These are phyloP conservation scores for Lasioglossum malachurum DNA, from an alignment of 2,888 invertebrate genomes.

Conservation along the genomic window DNA sequence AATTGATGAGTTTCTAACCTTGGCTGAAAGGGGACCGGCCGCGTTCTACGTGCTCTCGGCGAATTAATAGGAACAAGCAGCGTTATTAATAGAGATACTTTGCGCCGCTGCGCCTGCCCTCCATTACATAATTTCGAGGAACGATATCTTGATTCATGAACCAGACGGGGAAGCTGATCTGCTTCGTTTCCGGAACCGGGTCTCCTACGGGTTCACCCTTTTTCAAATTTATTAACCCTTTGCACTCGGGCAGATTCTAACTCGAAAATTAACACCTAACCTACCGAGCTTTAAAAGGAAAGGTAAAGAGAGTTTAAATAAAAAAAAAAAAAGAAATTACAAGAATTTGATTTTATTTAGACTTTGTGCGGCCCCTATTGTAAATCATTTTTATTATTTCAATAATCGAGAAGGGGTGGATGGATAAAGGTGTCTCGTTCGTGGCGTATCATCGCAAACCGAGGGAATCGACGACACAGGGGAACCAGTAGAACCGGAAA, in stretches of 20 bases:
- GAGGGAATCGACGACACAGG: constrained; percentile 42
- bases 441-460: constrained; percentile 31
- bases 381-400: too few species aligned
- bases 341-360: too few species aligned
- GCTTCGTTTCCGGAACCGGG: neutral
- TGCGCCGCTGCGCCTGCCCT: neutral
- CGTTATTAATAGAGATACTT: constrained; percentile 25
- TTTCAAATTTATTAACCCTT: too few species aligned
- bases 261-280: too few species aligned
- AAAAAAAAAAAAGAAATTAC: too few species aligned
- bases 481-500: constrained; percentile 64
- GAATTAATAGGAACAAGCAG: constrained; percentile 23
- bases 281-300: too few species aligned
- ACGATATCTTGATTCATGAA: constrained; percentile 9
- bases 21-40: constrained; percentile 27
- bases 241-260: too few species aligned
- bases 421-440: too few species aligned
- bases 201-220: too few species aligned
- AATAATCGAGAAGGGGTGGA: too few species aligned
- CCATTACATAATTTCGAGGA: constrained; percentile 13
- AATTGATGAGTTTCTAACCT: constrained; percentile 48
- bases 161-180: neutral
- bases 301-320: too few species aligned
- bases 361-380: too few species aligned
- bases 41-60: neutral